phyloP scores from a whole-genome alignment of 1,140 invertebrate genomes.

The Pollicipes pollicipes region DNA sequence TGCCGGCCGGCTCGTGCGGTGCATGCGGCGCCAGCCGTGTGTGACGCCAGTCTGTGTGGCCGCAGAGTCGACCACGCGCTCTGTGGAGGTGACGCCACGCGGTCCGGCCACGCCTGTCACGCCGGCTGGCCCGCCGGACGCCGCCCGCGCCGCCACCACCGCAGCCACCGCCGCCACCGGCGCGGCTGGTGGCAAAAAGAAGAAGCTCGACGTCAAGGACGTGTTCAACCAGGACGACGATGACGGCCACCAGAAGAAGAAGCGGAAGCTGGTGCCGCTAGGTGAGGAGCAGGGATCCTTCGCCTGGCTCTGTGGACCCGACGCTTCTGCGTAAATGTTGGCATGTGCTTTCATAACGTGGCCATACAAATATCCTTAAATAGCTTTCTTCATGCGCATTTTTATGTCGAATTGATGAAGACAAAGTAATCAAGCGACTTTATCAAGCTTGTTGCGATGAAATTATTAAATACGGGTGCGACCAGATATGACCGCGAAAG shows the following conservation, averaged over 20 bases:
- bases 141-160: constrained; percentile 53
- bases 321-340: too few relatives aligned
- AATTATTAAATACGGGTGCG: too few relatives aligned
- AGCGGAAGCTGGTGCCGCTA: constrained; percentile 65
- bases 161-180: constrained; percentile 37
- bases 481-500: too few relatives aligned
- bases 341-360: too few relatives aligned
- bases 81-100: background rate
- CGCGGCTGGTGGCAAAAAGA: constrained; percentile 57
- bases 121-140: constrained; percentile 41
- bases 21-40: too few relatives aligned
- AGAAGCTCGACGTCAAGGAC: constrained; percentile 64
- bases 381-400: too few relatives aligned
- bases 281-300: constrained; percentile 33
- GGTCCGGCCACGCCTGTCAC: background rate
- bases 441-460: too few relatives aligned
- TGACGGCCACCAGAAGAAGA: constrained; percentile 49
- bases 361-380: too few relatives aligned
- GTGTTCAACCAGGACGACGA: constrained; percentile 84
- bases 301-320: too few relatives aligned
- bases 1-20: too few relatives aligned
- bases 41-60: background rate
- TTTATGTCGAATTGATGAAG: too few relatives aligned
- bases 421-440: too few relatives aligned
- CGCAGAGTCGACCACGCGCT: background rate